These are phyloP conservation scores for Tricholaema leucomelas DNA, from an alignment of 2,113 vertebrate species.

Conservation along the genomic window DNA sequence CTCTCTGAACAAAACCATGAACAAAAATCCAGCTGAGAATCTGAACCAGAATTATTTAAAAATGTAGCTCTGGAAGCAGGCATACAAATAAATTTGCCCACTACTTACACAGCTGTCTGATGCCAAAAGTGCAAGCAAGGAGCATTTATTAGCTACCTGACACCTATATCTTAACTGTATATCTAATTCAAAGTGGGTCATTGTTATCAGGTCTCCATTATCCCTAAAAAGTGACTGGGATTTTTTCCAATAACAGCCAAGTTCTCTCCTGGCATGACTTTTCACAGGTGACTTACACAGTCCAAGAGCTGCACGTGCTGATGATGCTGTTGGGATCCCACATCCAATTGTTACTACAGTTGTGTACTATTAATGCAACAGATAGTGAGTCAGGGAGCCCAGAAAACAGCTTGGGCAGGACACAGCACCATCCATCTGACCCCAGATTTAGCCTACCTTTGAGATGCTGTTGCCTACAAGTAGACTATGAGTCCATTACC, in stretches of 20 bases:
- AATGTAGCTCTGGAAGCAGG: background rate
- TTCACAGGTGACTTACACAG: background rate
- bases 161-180: background rate
- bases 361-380: background rate
- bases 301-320: background rate
- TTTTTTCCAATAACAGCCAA: background rate
- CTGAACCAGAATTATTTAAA: background rate
- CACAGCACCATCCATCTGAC: background rate
- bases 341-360: background rate
- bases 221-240: background rate
- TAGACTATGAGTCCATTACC: background rate
- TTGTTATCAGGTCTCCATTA: background rate
- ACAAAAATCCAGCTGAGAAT: background rate
- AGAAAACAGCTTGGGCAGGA: constrained; percentile 12
- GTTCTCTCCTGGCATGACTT: background rate
- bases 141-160: background rate
- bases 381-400: background rate
- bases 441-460: background rate
- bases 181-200: background rate
- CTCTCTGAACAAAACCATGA: background rate
- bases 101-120: background rate
- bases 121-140: background rate
- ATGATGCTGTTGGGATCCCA: background rate
- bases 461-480: background rate
- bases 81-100: background rate